Evolutionary conservation across 2,113 vertebrate species (phyloP).

Genomic region (Cryptoleucopteryx plumbea): DNA sequence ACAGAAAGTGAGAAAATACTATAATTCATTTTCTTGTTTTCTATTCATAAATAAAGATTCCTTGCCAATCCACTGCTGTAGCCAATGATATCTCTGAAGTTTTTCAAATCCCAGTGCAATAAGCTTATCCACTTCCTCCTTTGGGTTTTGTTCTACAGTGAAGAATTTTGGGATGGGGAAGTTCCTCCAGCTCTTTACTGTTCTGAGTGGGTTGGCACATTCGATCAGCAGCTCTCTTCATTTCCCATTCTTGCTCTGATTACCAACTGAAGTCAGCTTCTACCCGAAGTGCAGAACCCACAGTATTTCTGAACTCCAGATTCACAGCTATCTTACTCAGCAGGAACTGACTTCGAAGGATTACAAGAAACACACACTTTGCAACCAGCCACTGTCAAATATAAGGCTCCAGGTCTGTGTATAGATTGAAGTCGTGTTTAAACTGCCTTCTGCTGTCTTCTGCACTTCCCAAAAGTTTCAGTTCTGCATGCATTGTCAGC

Average conservation of each 20-base stretch:
- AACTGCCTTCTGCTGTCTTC: not conserved
- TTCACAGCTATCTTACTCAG: not conserved
- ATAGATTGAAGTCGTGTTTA: not conserved
- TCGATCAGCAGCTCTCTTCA: not conserved
- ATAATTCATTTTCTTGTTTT: not conserved
- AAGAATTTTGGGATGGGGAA: not conserved
- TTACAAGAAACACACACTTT: not conserved
- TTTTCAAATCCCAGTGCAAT: not conserved
- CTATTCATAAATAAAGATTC: not conserved
- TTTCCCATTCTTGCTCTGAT: not conserved
- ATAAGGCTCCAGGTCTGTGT: not conserved
- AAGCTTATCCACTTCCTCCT: not conserved
- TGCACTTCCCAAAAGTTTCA: not conserved
- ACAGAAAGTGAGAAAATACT: not conserved
- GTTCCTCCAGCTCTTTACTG: not conserved
- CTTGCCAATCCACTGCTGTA: not conserved
- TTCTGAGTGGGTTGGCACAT: not conserved
- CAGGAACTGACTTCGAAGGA: not conserved
- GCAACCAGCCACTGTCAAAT: not conserved
- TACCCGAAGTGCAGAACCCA: fast-evolving
- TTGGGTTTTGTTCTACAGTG: not conserved
- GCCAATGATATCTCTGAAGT: not conserved
- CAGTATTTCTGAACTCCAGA: not conserved
- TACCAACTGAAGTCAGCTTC: not conserved
- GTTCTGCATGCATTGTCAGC: not conserved